Base-by-base conservation (phyloP, 2,797 vertebrate genomes). In the Bryconaethiops microstoma region DNA sequence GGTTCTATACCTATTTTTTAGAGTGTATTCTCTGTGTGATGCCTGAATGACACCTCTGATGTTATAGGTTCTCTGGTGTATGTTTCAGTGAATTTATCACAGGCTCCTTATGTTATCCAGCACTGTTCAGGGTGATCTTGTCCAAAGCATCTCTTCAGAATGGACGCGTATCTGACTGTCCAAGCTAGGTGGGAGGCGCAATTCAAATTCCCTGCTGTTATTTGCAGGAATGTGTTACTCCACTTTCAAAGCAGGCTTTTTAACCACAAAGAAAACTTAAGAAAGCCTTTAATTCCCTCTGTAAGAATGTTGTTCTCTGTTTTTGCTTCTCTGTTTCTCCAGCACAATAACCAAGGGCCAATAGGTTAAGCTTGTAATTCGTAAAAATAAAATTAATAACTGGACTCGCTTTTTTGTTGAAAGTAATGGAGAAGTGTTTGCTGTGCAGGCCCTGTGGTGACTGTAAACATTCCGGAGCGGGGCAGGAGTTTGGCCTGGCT, bases 391-490 rank as follows among this genome's bases (percentile, higher is more conserved):
- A 93, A 94, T 93, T 91, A 93, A 94, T 94, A 94, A 92, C 68
- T 84, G 87, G 87, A 90, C 87, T 83, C 86, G 76, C 88, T 88
- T 92, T 92, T 88, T 91, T 85, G 91, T 83, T 82, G 85, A 92
- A 92, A 93, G 90, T 87, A 86, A 83, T 85, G 86, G 85, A 90
- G 84, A 93, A 90, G 91, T 95, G 96, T 96, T 96, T 96, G 93
- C 94, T 90, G 75, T 94, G 93, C 92, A 93, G 93, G 92, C 93
- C 94, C 95, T 94, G 92, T 92, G 94, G 95, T 94, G 95, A 96
- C 91, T 90, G 96, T 95, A 95, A 98, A 97, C 96, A 99, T 96
- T 96, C 95, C 94, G 90, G 90, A 90, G 87, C 89, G 88, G 92
- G 92, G 90, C 89, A 92, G 90, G 92, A 90, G 91, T 93, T 91